Base-by-base conservation (phyloP, 2,888 invertebrate species). In the Tenthredo livida region DNA sequence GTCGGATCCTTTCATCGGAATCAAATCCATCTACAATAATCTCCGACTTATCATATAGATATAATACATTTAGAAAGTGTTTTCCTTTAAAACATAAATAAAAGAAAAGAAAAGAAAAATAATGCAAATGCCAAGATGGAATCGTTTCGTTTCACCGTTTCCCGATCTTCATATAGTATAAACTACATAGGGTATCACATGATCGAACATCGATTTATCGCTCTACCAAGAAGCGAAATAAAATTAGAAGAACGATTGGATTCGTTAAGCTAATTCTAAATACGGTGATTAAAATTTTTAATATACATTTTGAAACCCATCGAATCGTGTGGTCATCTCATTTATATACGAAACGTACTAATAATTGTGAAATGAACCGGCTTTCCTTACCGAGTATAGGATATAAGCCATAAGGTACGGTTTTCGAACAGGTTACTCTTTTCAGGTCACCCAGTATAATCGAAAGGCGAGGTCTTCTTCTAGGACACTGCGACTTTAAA, bases 391-490 rank as follows among this genome's bases (percentile, higher is more conserved):
- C 72, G 40, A 43, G 72, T 40, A 37, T 40, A 37, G 21, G 40
- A n/a, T 29, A 54, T 54, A n/a, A n/a, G n/a, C n/a, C n/a, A n/a
- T n/a, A 54, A 47, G 4, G 77, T 54, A 75, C 21, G 50, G 50
- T 75, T 75, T 75, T 75, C 50, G 75, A 75, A 77, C 50, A 77
- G 50, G 50, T 77, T 54, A 21, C 54, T 54, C n/a, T 77, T 77
- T 77, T 54, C 12, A 77, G 77, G 77, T 77, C 77, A 77, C 50
- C 50, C 50, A 9, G 40, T 77, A 54, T 54, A 50, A 77, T 54
- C 50, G 54, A 77, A 77, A 77, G 77, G 77, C 29, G 43, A 40
- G 73, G 21, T 73, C 25, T 25, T 67, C 67, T 67, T 67, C 33
- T 67, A 67, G 67, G 67, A 67, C 67, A 67, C 67, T 61, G 17